Evolutionary conservation across 2,113 vertebrate genomes (phyloP).

Genomic region (Elanus axillaris): DNA sequence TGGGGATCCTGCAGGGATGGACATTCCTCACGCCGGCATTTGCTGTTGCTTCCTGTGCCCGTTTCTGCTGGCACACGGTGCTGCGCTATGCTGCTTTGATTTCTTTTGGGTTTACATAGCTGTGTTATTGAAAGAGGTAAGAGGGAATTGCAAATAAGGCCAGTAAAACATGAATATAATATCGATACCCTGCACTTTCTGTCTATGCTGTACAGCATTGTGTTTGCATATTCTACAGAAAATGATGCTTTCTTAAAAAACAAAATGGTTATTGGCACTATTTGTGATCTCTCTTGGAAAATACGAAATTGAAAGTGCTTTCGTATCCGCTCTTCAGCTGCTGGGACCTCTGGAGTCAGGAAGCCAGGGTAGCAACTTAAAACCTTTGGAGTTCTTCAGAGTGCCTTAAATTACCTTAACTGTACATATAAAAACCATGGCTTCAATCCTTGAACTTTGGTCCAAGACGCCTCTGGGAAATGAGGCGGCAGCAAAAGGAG

Average conservation of each 20-base stretch:
- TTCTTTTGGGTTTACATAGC: not conserved
- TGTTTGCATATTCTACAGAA: not conserved
- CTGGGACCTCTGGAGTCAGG: not conserved
- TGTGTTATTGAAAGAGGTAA: not conserved
- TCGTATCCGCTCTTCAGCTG: not conserved
- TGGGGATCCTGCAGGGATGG: fast-evolving
- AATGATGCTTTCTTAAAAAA: not conserved
- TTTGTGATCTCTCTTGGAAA: not conserved
- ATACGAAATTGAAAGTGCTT: not conserved
- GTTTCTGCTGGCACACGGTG: not conserved
- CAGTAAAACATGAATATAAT: not conserved
- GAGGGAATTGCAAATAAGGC: not conserved
- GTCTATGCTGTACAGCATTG: not conserved
- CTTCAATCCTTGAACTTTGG: not conserved
- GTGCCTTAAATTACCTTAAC: not conserved
- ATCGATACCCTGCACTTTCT: not conserved
- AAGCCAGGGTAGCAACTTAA: not conserved
- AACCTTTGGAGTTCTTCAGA: not conserved
- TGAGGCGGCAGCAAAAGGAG: not conserved
- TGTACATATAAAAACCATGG: not conserved
- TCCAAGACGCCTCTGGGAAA: not conserved
- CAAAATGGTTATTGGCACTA: not conserved
- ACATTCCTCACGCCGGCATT: fast-evolving
- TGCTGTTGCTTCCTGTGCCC: not conserved
- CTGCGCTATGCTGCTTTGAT: not conserved